A percentile compares a stretch with the other conserved stretches of the same genome.
phyloP scores from a whole-genome alignment of 2,888 invertebrate species.

The Bugulina stolonifera region DNA sequence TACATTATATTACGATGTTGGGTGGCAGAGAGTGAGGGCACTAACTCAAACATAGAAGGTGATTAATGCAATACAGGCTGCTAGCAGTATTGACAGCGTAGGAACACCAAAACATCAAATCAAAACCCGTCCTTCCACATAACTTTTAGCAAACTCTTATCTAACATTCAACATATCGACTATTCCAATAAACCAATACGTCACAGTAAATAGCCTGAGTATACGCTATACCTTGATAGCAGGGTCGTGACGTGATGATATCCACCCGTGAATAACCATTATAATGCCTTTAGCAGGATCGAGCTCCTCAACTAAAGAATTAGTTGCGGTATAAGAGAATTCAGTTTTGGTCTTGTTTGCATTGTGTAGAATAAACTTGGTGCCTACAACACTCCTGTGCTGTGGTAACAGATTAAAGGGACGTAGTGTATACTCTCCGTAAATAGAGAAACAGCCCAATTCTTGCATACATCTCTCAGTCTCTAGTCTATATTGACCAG shows the following conservation, averaged over 20 bases:
- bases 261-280: conserved; percentile 18
- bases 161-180: too few species aligned
- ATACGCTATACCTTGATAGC: neutral
- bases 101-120: too few species aligned
- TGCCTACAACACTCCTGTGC: conserved; percentile 32
- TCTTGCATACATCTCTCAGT: conserved; percentile 73
- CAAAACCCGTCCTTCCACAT: too few species aligned
- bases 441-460: conserved; percentile 84
- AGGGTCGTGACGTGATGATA: neutral
- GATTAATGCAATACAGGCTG: too few species aligned
- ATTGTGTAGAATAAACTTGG: conserved; percentile 34
- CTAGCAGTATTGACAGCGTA: too few species aligned
- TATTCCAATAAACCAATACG: too few species aligned
- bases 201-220: too few species aligned
- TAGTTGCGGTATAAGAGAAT: neutral
- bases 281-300: neutral
- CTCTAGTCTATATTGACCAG: conserved; percentile 3
- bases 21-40: too few species aligned
- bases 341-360: conserved; percentile 29
- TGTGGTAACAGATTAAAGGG: conserved; percentile 37
- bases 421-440: conserved; percentile 70
- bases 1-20: too few species aligned
- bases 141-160: too few species aligned
- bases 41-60: too few species aligned
- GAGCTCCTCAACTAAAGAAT: neutral